A percentile compares a stretch with the other conserved stretches of the same genome.
phyloP scores from a whole-genome alignment of 2,888 invertebrate genomes.

The Argyresthia goedartella region DNA sequence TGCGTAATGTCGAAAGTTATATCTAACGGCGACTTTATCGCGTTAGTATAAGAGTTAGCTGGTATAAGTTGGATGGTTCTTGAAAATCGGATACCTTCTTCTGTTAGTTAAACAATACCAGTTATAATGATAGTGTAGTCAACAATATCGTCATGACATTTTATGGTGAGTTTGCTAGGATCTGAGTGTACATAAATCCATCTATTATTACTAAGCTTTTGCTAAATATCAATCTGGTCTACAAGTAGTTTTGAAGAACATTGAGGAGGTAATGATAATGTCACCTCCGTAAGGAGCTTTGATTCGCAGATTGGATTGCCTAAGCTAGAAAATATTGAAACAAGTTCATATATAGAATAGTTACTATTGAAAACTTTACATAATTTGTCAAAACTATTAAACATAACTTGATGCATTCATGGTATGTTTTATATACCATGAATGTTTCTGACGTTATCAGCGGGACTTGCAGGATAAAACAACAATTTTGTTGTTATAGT shows the following conservation, averaged over 20 bases:
- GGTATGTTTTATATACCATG: background rate
- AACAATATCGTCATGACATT: too few species aligned
- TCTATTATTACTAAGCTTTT: background rate
- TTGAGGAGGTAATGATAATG: background rate
- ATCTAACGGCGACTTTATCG: background rate
- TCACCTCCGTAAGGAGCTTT: background rate
- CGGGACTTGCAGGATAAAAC: background rate
- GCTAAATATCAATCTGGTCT: background rate
- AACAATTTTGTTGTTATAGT: background rate
- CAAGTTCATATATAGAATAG: background rate
- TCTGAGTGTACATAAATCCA: background rate
- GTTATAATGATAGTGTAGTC: too few species aligned
- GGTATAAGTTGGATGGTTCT: too few species aligned
- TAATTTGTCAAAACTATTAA: background rate
- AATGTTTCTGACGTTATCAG: background rate
- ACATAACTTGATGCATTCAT: background rate
- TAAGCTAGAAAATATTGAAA: too few species aligned
- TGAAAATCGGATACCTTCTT: too few species aligned
- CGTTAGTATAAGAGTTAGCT: too few species aligned
- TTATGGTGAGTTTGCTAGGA: too few species aligned
- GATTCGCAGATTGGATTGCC: background rate
- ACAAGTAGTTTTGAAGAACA: background rate
- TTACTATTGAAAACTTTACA: background rate
- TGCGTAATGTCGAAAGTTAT: background rate
- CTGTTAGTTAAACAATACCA: too few species aligned